These are phyloP conservation scores for Drosophila planitibia DNA, from an alignment of 2,888 invertebrate genomes.

Conservation along the genomic window DNA sequence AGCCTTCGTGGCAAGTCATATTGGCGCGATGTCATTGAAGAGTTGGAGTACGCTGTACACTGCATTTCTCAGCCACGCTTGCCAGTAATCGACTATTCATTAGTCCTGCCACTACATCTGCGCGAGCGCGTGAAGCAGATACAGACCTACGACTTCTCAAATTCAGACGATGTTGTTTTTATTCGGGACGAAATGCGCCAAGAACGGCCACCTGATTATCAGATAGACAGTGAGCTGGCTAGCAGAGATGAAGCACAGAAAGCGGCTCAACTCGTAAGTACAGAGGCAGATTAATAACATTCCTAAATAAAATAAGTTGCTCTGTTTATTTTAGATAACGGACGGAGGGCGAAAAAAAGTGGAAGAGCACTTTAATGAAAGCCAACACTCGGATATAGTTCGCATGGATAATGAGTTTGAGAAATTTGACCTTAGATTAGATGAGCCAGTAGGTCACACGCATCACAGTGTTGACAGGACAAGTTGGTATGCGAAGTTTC, in stretches of 20 bases:
- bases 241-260: slow-evolving; percentile 41
- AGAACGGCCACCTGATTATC: slow-evolving; percentile 50
- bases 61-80: slow-evolving; percentile 59
- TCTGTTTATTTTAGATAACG: slow-evolving; percentile 15
- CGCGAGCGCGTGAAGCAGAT: slow-evolving; percentile 80
- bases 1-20: slow-evolving; percentile 62
- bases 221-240: slow-evolving; percentile 54
- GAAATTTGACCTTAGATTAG: slow-evolving; percentile 74
- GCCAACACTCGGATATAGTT: slow-evolving; percentile 81
- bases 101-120: slow-evolving; percentile 78
- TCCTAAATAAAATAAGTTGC: not conserved
- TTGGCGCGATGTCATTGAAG: slow-evolving; percentile 78
- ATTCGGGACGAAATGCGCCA: slow-evolving; percentile 70
- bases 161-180: slow-evolving; percentile 75
- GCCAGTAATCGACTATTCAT: slow-evolving; percentile 75
- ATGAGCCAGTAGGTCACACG: slow-evolving; percentile 69
- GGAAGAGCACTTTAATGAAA: slow-evolving; percentile 77
- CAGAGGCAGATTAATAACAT: not conserved
- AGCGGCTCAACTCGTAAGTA: slow-evolving; percentile 40
- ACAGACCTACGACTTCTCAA: slow-evolving; percentile 76
- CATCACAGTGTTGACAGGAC: slow-evolving; percentile 54
- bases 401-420: slow-evolving; percentile 79
- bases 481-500: slow-evolving; percentile 82
- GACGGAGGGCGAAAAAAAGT: slow-evolving; percentile 33
- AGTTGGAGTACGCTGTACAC: slow-evolving; percentile 74